Percentiles rank a stretch among this genome's conserved stretches.
Conservation (phyloP, 1,140 invertebrate genomes). For the Heliconius hewitsoni region DNA sequence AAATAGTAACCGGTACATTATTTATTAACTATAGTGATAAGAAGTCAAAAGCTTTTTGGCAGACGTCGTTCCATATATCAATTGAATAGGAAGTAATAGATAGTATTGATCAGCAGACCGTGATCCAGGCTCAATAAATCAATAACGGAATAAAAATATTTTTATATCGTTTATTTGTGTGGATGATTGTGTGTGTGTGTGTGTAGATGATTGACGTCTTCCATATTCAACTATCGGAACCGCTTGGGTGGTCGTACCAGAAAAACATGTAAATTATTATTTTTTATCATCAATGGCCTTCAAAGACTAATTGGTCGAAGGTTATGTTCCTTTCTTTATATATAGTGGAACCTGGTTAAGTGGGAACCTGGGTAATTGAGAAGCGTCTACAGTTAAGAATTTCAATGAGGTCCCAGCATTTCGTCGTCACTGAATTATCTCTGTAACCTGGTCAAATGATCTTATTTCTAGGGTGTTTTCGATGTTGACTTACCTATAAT, state of each 20-base stretch:
- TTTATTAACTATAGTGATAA: not conserved
- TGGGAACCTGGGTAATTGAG: no score
- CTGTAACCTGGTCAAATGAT: no score
- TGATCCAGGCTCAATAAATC: slow-evolving; percentile 34
- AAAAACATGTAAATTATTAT: not conserved
- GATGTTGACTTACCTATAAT: no score
- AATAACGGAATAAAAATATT: slow-evolving; percentile 32
- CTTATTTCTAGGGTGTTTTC: no score
- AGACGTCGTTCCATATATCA: slow-evolving; percentile 23
- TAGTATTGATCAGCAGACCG: slow-evolving; percentile 13
- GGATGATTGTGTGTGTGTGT: slow-evolving; percentile 16
- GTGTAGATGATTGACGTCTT: slow-evolving; percentile 37
- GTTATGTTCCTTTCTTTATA: not conserved
- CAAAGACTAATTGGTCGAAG: not conserved
- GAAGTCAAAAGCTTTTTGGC: slow-evolving; percentile 35
- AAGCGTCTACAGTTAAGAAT: no score
- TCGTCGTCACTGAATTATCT: no score
- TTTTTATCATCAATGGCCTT: not conserved
- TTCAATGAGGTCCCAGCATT: no score
- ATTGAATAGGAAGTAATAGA: slow-evolving; percentile 11
- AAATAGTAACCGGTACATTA: not conserved
- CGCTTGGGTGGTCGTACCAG: slow-evolving; percentile 14
- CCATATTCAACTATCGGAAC: slow-evolving; percentile 17
- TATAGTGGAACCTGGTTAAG: no score
- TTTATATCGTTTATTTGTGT: slow-evolving; percentile 23